A percentile compares a stretch with the other conserved stretches of the same genome.
These are phyloP conservation scores for Halictus quadricinctus DNA, from an alignment of 2,888 invertebrate species.

Conservation along the genomic window DNA sequence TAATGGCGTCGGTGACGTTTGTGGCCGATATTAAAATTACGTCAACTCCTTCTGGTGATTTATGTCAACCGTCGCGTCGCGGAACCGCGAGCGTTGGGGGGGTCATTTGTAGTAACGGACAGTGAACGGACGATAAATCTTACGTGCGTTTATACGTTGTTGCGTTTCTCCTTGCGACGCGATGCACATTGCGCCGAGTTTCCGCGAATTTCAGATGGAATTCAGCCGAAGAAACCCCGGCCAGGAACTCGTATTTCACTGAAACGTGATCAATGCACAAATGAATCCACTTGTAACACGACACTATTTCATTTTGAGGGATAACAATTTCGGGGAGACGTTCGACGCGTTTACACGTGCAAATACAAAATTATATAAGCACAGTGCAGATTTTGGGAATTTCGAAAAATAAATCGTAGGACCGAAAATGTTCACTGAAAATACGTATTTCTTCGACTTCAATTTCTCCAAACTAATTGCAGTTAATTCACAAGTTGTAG, in stretches of 20 bases:
- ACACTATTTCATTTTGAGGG: background rate
- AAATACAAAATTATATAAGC: background rate
- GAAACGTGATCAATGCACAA: background rate
- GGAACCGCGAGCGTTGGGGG: conserved; percentile 24
- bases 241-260: background rate
- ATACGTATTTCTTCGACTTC: too few relatives aligned
- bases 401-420: too few relatives aligned
- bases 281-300: background rate
- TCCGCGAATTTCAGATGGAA: conserved; percentile 11
- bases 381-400: background rate
- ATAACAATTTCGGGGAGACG: background rate
- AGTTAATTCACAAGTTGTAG: too few relatives aligned
- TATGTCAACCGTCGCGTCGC: conserved; percentile 42
- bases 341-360: background rate
- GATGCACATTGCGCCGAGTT: conserved; percentile 32
- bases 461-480: too few relatives aligned
- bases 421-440: too few relatives aligned
- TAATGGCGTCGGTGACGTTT: conserved; percentile 30
- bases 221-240: background rate
- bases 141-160: conserved; percentile 49
- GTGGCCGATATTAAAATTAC: conserved; percentile 59
- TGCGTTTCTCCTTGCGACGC: conserved; percentile 32
- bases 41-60: conserved; percentile 54
- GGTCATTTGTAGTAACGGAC: conserved; percentile 50
- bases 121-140: conserved; percentile 59